Evolutionary conservation across 1,140 invertebrate species (phyloP), one percentile per base, ranked within the genome.

Genomic region (Lerema accius): DNA sequence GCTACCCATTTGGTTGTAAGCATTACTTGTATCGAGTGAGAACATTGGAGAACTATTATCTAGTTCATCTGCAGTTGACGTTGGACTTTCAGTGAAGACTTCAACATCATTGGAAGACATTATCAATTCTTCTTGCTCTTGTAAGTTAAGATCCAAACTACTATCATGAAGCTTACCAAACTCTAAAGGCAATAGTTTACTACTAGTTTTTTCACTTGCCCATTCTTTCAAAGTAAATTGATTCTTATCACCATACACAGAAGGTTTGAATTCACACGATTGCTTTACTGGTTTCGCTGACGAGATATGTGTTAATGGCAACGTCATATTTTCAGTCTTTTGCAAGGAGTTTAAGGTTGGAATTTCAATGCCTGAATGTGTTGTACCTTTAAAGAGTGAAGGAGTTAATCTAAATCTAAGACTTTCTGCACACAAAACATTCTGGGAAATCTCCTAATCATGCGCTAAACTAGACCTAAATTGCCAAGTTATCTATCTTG

Each of bases 1-100:
- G 26, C 69, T 76, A 16, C 71, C 61, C 14, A 72, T 67, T 56
- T 77, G 74, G 42, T 72, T 75, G 65, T 84, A 80, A 39, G 55
- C 42, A 9, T 74, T 66, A 10, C 63, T 71, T 13, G 63, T 71
- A 28, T 64, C 48, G 6, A 58, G 48, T 16, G 71, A 72, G 11
- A 63, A 13, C 5, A 63, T 35, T 15, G 53, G 63, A n/a, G 64
- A 68, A 23, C 66, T 51, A 26, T 40, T 45, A n/a, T 55, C 17
- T 11, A 17, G 46, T n/a, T 46, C 48, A 6, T 60, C 11, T 40
- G 45, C 2, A 48, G 5, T 45, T 11, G 35, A 58, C 1, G 43
- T 55, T 39, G 50, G 42, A 3, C 23, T 75, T 43, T 51, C 66
- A 4, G 62, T 40, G 0, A 76, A 67, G 61, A 77, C 39, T 78